These are phyloP conservation scores for Nanger granti DNA, from an alignment of 2,113 vertebrate genomes.

Conservation along the genomic window DNA sequence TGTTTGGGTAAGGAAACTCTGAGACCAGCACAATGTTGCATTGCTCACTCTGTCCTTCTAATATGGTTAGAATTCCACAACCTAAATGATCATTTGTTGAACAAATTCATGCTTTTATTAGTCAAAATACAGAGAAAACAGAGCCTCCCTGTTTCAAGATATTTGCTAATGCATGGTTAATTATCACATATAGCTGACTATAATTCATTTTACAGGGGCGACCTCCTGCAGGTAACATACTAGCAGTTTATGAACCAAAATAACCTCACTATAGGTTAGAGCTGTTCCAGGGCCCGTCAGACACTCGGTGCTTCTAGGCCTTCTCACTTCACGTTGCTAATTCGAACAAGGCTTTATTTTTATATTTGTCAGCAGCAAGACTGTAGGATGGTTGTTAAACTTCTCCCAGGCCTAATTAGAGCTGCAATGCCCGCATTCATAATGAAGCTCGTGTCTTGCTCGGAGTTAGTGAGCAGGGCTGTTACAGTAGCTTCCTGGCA, in stretches of 20 bases:
- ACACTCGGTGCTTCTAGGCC: conserved; percentile 86
- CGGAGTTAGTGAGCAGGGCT: conserved; percentile 79
- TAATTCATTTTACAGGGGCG: conserved; percentile 88
- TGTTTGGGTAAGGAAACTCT: conserved; percentile 87
- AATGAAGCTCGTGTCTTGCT: conserved; percentile 84
- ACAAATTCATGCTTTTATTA: conserved; percentile 90
- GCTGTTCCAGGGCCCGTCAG: conserved; percentile 83
- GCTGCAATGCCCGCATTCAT: conserved; percentile 92
- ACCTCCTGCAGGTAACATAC: conserved; percentile 87
- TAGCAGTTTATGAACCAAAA: conserved; percentile 89
- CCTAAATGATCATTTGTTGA: conserved; percentile 91
- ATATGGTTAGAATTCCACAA: conserved; percentile 84
- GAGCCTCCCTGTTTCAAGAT: conserved; percentile 86
- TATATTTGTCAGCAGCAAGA: conserved; percentile 90
- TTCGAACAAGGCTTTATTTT: conserved; percentile 97
- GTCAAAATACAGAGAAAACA: conserved; percentile 87
- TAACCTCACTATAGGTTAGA: conserved; percentile 88
- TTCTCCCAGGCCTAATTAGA: conserved; percentile 93
- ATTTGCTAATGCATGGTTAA: conserved; percentile 90
- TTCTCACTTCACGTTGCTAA: conserved; percentile 89
- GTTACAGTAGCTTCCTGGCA: conserved; percentile 87
- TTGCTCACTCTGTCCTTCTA: conserved; percentile 85
- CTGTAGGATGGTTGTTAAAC: conserved; percentile 93
- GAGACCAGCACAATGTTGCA: conserved; percentile 83
- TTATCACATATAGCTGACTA: conserved; percentile 91